These are phyloP conservation scores for Alligator mississippiensis DNA, from an alignment of 2,113 vertebrate species.

Conservation along the genomic window DNA sequence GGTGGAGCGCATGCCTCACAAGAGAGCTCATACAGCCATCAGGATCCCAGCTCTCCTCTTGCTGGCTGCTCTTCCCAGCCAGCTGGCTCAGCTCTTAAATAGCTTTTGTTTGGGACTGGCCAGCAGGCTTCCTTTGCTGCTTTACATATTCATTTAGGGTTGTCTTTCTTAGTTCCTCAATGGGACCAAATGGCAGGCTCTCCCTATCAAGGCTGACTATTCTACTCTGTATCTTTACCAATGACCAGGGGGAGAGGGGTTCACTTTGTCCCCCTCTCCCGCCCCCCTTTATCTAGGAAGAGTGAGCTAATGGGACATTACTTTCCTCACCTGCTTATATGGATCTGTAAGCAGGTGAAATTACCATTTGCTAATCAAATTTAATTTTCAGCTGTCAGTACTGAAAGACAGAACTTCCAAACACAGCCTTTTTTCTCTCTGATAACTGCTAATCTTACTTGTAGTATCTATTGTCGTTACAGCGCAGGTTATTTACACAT, in stretches of 20 bases:
- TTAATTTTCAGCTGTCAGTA: background rate
- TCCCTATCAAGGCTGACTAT: background rate
- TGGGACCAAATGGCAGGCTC: background rate
- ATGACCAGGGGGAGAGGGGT: background rate
- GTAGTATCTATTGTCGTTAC: background rate
- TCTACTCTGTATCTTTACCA: background rate
- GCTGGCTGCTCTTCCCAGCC: fast-evolving
- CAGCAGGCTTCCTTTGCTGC: background rate
- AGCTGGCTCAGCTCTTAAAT: background rate
- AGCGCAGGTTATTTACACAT: background rate
- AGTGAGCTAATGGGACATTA: background rate
- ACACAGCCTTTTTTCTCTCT: background rate
- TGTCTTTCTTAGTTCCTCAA: background rate
- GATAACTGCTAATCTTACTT: background rate
- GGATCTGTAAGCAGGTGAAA: background rate
- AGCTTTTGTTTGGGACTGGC: background rate
- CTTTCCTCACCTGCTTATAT: background rate
- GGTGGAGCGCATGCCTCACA: background rate
- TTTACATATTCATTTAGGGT: fast-evolving
- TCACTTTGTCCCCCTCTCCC: background rate
- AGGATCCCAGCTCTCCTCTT: background rate
- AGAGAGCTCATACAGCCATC: background rate
- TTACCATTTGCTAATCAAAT: background rate
- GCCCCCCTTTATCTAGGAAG: background rate
- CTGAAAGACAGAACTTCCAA: background rate